Evolutionary conservation across 2,888 invertebrate species (phyloP), one percentile per base, ranked within the genome.

Genomic region (Gymnoscelis rufifasciata): DNA sequence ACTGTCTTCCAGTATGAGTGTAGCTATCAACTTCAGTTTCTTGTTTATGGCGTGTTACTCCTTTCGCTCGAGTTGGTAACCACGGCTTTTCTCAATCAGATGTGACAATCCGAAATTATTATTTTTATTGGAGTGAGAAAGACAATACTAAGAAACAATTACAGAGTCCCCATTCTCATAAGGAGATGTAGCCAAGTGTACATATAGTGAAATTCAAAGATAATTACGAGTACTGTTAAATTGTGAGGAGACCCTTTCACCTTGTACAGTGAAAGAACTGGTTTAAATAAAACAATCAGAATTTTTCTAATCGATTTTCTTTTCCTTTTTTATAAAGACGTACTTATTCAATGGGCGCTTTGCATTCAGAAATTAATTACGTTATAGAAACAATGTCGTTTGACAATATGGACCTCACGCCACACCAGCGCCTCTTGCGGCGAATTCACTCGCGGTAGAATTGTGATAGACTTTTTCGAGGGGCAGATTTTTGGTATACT

Each of bases 251-350:
- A 57, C 60, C 53, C 59, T 45, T n/a, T 50, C 58, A 54, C 47
- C 56, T 64, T 78, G 78, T 79, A 78, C 77, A 80, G 75, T 74
- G 65, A 62, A 70, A 48, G 37, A 53, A 59, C 49, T 54, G 54
- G 61, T 71, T 19, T 69, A 69, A 74, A 68, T 70, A 68, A 79
- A 83, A 80, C 65, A 80, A 83, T 82, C 80, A 75, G 74, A 79
- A 71, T 83, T 86, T 84, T 74, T 78, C 76, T 78, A 71, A 76
- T 76, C 70, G 66, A 56, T 69, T 63, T 55, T 66, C 19, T 35
- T 10, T 68, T 69, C 69, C 72, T 76, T 72, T 61, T 47, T 56
- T 62, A 10, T 33, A 30, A 36, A 26, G 19, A 11, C 23, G 1
- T 33, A 3, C 8, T 8, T 30, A 7, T 30, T 6, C 13, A n/a